Base-by-base conservation (phyloP, 2,888 invertebrate species). In the Zeuzera pyrina region DNA sequence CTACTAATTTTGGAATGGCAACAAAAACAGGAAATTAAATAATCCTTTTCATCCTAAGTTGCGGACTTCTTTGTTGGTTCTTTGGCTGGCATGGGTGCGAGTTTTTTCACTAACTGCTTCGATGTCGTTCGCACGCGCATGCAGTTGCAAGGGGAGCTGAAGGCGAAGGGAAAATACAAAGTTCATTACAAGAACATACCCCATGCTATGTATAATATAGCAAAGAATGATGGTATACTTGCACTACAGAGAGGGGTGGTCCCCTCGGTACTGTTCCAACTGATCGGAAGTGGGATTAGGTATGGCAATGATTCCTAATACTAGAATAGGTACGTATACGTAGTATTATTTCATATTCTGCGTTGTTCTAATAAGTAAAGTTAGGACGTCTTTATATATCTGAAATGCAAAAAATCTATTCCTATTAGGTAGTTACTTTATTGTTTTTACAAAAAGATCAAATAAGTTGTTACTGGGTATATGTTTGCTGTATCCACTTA, bases 91-190 rank as follows among this genome's bases (percentile, higher is more conserved):
- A 89, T 90, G 15, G 89, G 90, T 2, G 93, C 93, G 1, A 91
- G 93, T 5, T 85, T 92, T 55, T 91, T 95, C 56, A 93, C 93
- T 40, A 96, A 96, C 70, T 95, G 95, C 0, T 86, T 95, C 47
- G 95, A 96, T 60, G 95, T 96, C 4, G 72, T 95, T 19, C 96
- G 96, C 81, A 95, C 92, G 10, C 87, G 95, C 0, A 89, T 95
- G 84, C 95, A 96, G 63, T 81, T 96, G 10, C 95, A 96, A 74
- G 90, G 90, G n/a, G 90, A 94, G 67, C 71, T 93, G n/a, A 81
- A 87, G 42, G 88, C 90, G 0, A 85, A 85, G 34, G 92, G 93
- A 0, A 73, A 85, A 37, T 86, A 86, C 46, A 73, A 77, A 0
- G 73, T 86, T 5, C 62, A 86, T 30, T 92, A 92, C 55, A 89